phyloP scores from a whole-genome alignment of 1,140 invertebrate species.

The Chironomus striatipennis region DNA sequence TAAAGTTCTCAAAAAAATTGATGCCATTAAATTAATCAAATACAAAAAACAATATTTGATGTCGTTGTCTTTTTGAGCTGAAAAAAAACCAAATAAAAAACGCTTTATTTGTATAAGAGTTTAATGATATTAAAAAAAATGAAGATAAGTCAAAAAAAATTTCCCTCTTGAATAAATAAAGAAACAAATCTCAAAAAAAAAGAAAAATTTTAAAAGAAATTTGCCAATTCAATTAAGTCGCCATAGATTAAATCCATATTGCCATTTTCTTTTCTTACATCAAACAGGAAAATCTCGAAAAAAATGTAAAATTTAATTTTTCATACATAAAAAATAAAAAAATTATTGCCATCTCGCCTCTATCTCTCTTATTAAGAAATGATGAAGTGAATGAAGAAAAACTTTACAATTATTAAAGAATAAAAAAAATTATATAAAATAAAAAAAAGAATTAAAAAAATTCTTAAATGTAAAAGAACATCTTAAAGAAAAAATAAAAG shows the following conservation, averaged over 20 bases:
- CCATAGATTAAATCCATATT: neutral
- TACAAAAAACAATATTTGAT: neutral
- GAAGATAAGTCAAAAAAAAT: neutral
- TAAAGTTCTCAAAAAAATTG: neutral
- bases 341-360: neutral
- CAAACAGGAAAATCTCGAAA: neutral
- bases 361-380: neutral
- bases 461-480: neutral
- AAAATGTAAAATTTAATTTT: neutral
- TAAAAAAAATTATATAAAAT: neutral
- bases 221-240: neutral
- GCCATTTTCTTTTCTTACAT: neutral
- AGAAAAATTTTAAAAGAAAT: neutral
- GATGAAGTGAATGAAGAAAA: neutral
- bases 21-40: conserved; percentile 14
- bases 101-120: conserved; percentile 2
- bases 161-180: neutral
- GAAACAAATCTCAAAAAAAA: neutral
- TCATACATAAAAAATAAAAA: neutral
- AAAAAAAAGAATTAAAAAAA: neutral
- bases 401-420: neutral
- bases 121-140: neutral
- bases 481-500: neutral
- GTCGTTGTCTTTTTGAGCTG: conserved; percentile 7
- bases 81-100: conserved; percentile 7